These are phyloP conservation scores for Hydropotes inermis DNA, from an alignment of 2,113 vertebrate genomes.

Conservation along the genomic window DNA sequence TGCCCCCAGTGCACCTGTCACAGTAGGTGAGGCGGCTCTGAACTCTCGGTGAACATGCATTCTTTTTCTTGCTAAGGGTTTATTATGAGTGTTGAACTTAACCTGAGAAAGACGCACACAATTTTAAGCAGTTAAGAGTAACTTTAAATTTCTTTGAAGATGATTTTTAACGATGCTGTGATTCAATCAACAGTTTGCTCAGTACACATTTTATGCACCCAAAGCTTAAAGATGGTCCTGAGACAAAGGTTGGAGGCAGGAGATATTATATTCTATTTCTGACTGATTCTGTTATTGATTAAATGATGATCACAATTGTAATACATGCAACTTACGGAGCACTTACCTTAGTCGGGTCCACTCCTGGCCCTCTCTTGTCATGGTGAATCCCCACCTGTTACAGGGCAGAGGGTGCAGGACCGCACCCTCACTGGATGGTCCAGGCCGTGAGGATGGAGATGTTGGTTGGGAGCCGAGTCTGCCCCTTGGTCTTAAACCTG, in stretches of 20 bases:
- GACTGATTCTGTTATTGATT: background rate
- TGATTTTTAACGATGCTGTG: background rate
- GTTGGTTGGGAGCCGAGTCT: rapidly evolving
- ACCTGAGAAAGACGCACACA: background rate
- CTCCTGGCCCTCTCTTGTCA: rapidly evolving
- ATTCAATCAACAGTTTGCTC: background rate
- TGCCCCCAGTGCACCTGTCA: slow-evolving; percentile 34
- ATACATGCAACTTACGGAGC: rapidly evolving
- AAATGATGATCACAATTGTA: rapidly evolving
- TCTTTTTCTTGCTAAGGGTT: background rate
- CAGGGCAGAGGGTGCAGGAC: rapidly evolving
- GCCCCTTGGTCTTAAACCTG: background rate
- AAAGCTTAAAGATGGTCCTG: background rate
- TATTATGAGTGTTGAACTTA: background rate
- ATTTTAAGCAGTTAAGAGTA: background rate
- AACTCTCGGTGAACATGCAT: background rate
- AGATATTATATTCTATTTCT: background rate
- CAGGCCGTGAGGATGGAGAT: rapidly evolving
- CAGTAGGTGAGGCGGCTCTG: background rate
- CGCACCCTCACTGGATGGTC: rapidly evolving
- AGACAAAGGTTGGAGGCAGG: background rate
- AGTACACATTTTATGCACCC: background rate
- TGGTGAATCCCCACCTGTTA: rapidly evolving
- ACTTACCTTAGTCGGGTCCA: rapidly evolving
- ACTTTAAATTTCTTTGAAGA: background rate